Evolutionary conservation across 2,888 invertebrate species (phyloP).

Genomic region (Nomada fabriciana): DNA sequence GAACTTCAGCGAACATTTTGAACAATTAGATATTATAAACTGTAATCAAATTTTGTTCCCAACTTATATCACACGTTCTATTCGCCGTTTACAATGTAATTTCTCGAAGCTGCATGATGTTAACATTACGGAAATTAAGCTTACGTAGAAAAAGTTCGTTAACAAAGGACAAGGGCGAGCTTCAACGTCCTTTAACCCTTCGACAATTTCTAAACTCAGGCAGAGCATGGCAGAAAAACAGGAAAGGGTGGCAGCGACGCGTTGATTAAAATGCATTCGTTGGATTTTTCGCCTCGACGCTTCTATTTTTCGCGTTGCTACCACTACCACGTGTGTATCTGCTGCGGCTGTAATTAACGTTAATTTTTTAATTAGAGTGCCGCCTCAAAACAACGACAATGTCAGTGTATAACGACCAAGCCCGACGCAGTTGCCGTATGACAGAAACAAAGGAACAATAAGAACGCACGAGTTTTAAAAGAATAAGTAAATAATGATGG

Average conservation of each 20-base stretch:
- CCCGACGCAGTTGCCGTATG: not conserved
- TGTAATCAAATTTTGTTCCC: too few species aligned
- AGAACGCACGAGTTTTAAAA: not conserved
- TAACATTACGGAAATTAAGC: not conserved
- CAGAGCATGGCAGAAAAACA: constrained; percentile 3
- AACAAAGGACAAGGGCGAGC: constrained; percentile 15
- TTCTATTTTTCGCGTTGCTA: constrained; percentile 52
- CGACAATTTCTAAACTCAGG: constrained; percentile 30
- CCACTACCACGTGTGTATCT: constrained; percentile 35
- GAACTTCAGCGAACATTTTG: too few species aligned
- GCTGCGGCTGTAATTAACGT: constrained; percentile 73
- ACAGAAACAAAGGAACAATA: constrained; percentile 13
- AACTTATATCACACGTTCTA: not conserved
- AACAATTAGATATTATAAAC: too few species aligned
- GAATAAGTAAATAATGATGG: not conserved
- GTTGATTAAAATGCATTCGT: constrained; percentile 76
- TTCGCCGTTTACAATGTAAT: too few species aligned
- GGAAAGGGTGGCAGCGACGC: constrained; percentile 41
- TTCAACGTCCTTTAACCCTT: constrained; percentile 43
- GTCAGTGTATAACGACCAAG: constrained; percentile 30
- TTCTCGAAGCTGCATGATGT: not conserved
- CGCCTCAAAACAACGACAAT: constrained; percentile 65
- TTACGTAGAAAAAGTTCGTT: constrained; percentile 23
- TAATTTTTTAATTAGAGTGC: constrained; percentile 78
- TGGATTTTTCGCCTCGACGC: constrained; percentile 65